Evolutionary conservation across 2,888 invertebrate species (phyloP).

Genomic region (Zygogramma bicolorata): DNA sequence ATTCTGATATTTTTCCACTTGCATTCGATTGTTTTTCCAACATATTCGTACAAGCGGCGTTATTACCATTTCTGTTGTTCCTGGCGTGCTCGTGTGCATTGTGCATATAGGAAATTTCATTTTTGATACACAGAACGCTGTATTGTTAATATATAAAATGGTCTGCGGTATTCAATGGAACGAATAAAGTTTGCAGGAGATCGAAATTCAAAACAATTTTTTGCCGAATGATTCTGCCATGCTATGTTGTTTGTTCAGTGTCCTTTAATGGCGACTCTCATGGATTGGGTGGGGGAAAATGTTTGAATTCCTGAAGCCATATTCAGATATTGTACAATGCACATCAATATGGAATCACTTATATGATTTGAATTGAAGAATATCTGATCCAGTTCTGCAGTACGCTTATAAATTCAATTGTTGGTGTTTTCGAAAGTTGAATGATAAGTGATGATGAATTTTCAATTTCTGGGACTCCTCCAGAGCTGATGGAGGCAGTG

Average conservation of each 20-base stretch:
- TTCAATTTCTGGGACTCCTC: no score
- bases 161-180: conserved; percentile 20
- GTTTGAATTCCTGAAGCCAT: no score
- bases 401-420: no score
- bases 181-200: conserved; percentile 12
- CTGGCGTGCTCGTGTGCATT: neutral
- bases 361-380: no score
- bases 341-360: no score
- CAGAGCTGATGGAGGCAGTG: no score
- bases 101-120: neutral
- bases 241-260: neutral
- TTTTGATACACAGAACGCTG: conserved; percentile 13
- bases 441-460: no score
- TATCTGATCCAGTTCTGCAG: no score
- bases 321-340: no score
- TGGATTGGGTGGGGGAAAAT: no score
- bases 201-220: neutral
- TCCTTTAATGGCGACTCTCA: neutral
- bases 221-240: neutral
- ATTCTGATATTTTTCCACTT: conserved; percentile 4
- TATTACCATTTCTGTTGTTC: neutral
- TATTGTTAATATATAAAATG: conserved; percentile 28
- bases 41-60: neutral
- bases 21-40: neutral
- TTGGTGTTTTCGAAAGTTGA: no score